Percentiles rank a stretch among this genome's conserved stretches.
These are phyloP conservation scores for Cydia amplana DNA, from an alignment of 1,140 invertebrate genomes.

Conservation along the genomic window DNA sequence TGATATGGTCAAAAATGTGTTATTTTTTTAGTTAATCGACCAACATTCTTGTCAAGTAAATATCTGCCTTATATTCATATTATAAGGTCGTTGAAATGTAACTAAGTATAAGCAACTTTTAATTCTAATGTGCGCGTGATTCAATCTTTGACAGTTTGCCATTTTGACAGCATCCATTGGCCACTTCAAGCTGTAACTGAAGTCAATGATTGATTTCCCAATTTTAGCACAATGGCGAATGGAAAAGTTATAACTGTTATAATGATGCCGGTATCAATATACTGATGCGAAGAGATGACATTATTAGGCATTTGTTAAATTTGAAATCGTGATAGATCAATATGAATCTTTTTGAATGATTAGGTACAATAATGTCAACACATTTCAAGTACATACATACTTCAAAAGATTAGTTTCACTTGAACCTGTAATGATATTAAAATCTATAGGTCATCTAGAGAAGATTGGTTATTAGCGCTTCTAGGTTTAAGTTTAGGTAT, in stretches of 20 bases:
- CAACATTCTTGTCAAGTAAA: neutral
- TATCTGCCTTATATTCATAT: neutral
- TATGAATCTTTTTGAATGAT: neutral
- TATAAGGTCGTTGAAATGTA: neutral
- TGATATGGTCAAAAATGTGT: neutral
- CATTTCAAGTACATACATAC: neutral
- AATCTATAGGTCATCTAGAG: neutral
- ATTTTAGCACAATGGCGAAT: conserved; percentile 15
- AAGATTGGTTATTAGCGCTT: neutral
- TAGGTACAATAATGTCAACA: neutral
- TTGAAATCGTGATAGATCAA: conserved; percentile 5
- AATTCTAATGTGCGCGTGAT: neutral
- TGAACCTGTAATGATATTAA: neutral
- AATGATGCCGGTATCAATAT: neutral
- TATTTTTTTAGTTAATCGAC: neutral
- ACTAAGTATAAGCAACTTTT: neutral
- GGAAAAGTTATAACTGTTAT: neutral
- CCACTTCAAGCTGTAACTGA: conserved; percentile 4
- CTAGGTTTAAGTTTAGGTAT: too few relatives aligned
- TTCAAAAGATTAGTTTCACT: neutral
- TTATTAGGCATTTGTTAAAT: neutral
- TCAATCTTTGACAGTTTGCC: conserved; percentile 15
- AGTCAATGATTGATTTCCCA: conserved; percentile 16
- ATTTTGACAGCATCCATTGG: neutral
- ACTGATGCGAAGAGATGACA: neutral